A percentile compares a stretch with the other conserved stretches of the same genome.
Conservation (phyloP, 2,113 vertebrate species). For the Paramormyrops kingsleyae region DNA sequence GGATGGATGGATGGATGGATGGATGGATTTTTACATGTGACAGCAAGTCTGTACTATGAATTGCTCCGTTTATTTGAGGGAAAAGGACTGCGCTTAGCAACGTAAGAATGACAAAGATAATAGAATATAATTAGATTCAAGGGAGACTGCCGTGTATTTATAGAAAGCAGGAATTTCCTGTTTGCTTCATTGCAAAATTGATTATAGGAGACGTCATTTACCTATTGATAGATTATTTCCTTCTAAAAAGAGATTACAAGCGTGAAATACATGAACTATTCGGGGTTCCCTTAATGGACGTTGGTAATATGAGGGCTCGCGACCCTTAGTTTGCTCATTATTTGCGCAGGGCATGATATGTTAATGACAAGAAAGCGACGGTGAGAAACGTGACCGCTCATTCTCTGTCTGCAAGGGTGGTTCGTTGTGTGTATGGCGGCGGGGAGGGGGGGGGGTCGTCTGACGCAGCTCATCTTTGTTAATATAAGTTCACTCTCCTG, state of each 20-base stretch:
- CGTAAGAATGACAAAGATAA: neutral
- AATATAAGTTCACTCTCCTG: conserved; percentile 29
- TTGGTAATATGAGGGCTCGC: neutral
- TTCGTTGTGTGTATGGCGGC: neutral
- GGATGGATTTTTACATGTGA: neutral
- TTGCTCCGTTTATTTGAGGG: neutral
- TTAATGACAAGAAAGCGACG: neutral
- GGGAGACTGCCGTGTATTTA: neutral
- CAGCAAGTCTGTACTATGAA: neutral
- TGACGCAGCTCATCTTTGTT: conserved; percentile 39
- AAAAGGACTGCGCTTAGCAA: neutral
- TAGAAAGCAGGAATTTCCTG: neutral
- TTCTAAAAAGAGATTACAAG: neutral
- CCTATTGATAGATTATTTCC: neutral
- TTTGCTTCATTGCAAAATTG: neutral
- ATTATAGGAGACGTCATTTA: neutral
- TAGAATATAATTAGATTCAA: neutral
- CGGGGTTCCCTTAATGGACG: neutral
- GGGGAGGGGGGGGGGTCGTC: neutral
- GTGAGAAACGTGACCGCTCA: neutral
- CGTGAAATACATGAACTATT: neutral
- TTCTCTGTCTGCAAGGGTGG: neutral
- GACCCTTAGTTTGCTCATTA: neutral
- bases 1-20: neutral
- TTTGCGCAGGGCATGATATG: neutral